phyloP scores from a whole-genome alignment of 2,888 invertebrate genomes.

The Ryuthela nishihirai region DNA sequence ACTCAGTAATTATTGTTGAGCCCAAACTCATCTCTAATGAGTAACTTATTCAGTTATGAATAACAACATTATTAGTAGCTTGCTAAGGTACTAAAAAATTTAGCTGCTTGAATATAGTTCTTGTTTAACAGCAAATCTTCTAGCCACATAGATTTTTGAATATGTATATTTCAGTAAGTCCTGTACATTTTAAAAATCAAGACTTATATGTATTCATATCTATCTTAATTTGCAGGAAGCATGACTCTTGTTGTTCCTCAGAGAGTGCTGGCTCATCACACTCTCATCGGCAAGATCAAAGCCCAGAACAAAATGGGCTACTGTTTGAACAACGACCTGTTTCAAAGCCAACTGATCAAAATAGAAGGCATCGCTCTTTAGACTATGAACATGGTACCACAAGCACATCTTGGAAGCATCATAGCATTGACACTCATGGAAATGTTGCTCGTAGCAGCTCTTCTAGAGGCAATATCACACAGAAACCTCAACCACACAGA shows the following conservation, averaged over 20 bases:
- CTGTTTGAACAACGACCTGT: constrained; percentile 12
- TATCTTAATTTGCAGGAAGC: constrained; percentile 14
- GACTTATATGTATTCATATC: no score
- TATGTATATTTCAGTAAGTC: no score
- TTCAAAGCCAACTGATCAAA: constrained; percentile 11
- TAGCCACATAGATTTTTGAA: no score
- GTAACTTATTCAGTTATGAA: no score
- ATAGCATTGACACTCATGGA: constrained; percentile 25
- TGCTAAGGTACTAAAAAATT: no score
- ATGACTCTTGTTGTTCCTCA: constrained; percentile 35
- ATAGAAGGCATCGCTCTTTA: constrained; percentile 20
- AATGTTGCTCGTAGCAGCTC: constrained; percentile 1
- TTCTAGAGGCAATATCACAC: not conserved
- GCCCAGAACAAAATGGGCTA: constrained; percentile 34
- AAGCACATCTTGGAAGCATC: constrained; percentile 32
- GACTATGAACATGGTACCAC: constrained; percentile 31
- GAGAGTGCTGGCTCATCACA: constrained; percentile 28
- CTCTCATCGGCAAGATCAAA: constrained; percentile 31
- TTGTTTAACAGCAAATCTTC: no score
- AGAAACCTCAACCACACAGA: constrained; percentile 22
- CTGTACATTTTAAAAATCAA: no score
- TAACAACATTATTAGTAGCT: no score
- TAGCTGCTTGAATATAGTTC: no score
- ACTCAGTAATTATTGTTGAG: no score
- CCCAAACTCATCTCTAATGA: no score